phyloP scores from a whole-genome alignment of 2,888 invertebrate genomes.

The Eutolmus rufibarbis region DNA sequence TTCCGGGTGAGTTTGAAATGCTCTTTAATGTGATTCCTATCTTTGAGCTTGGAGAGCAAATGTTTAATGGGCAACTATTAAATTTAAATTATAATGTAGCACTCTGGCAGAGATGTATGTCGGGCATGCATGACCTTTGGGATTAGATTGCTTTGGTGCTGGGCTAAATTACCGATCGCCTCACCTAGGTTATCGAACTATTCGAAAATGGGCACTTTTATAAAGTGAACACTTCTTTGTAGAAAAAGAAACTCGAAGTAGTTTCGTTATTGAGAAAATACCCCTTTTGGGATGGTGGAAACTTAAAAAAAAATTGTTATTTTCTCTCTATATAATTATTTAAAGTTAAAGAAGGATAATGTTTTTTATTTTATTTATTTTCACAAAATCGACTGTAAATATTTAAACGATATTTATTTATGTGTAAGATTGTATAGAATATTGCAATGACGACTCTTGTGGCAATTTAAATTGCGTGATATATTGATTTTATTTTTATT shows the following conservation, averaged over 20 bases:
- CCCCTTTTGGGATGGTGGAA: too few species aligned
- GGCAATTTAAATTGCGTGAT: too few species aligned
- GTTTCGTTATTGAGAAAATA: not conserved
- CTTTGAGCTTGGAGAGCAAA: slow-evolving; percentile 6
- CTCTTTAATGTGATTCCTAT: slow-evolving; percentile 30
- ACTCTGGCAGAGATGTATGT: slow-evolving; percentile 8
- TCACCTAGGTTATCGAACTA: not conserved
- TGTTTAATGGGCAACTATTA: slow-evolving; percentile 27
- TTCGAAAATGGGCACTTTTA: not conserved
- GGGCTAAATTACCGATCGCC: not conserved
- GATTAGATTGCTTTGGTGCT: not conserved
- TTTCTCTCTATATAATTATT: too few species aligned
- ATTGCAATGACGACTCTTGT: too few species aligned
- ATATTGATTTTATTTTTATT: too few species aligned
- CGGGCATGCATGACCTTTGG: slow-evolving; percentile 15
- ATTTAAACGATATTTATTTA: too few species aligned
- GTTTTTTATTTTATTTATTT: too few species aligned
- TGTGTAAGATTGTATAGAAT: too few species aligned
- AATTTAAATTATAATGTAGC: slow-evolving; percentile 19
- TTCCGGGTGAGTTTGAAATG: slow-evolving; percentile 15
- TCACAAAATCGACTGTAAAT: too few species aligned
- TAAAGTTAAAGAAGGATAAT: too few species aligned
- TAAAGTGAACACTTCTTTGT: not conserved
- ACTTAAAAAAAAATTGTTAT: too few species aligned
- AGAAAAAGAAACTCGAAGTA: not conserved